A percentile compares a stretch with the other conserved stretches of the same genome.
Evolutionary conservation across 2,113 vertebrate species (phyloP).

Genomic region (Cyanistes caeruleus): DNA sequence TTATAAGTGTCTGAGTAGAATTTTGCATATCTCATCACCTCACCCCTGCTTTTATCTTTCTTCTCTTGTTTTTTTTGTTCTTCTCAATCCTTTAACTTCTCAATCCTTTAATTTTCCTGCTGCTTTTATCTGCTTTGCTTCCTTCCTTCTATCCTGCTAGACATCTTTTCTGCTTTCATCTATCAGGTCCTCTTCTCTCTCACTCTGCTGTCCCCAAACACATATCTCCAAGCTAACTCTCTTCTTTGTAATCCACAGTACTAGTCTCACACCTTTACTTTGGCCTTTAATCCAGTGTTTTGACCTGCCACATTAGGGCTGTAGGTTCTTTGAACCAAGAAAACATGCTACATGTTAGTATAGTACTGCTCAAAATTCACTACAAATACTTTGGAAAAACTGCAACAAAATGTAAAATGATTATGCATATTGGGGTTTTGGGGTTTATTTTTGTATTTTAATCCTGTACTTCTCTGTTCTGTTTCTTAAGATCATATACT

Average conservation of each 20-base stretch:
- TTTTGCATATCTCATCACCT: conserved; percentile 60
- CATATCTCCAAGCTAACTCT: neutral
- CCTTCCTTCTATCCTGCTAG: conserved; percentile 6
- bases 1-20: conserved; percentile 37
- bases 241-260: neutral
- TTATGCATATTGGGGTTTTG: neutral
- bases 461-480: neutral
- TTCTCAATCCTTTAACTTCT: conserved; percentile 43
- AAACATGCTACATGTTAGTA: neutral
- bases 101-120: conserved; percentile 43
- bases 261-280: neutral
- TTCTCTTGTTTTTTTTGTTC: conserved; percentile 35
- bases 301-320: neutral
- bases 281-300: neutral
- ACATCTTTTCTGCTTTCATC: conserved; percentile 25
- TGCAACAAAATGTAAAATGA: neutral
- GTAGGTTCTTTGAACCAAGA: neutral
- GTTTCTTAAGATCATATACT: neutral
- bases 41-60: conserved; percentile 50
- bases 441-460: neutral
- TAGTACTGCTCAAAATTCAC: neutral
- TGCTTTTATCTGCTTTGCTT: conserved; percentile 47
- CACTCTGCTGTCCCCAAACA: neutral
- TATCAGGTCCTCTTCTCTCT: neutral
- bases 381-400: neutral